Base-by-base conservation (phyloP, 1,140 invertebrate species). In the Danaus melanippus region DNA sequence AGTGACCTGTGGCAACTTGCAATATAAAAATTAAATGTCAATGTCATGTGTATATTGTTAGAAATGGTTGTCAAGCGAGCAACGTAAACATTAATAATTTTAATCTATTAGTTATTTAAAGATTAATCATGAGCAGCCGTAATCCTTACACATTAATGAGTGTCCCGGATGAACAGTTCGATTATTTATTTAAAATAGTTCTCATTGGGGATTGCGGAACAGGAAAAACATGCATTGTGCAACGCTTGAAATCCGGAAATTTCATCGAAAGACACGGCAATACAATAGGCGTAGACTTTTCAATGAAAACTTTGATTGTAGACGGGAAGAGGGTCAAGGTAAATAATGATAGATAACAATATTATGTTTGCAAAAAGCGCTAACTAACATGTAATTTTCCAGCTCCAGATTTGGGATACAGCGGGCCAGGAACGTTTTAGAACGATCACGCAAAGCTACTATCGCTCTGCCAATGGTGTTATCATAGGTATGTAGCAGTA, bases 261-360 rank as follows among this genome's bases (percentile, higher is more conserved):
- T 98, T 96, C 78, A 92, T 97, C 56, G 96, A 98, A 87, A 91
- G 93, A 67, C 96, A 98, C 84, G 95, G 95, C 12, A 97, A 95
- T 75, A 98, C 97, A 17, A 98, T 98, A 71, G 96, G 96, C 49
- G 96, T 98, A 21, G 97, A 98, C 88, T 98, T 98, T 87, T 97
- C 95, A 56, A 98, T 98, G 96, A 98, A 98, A 91, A 97, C 96
- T 15, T 90, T 98, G 8, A 89, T 94, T 53, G 92, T 98, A 47
- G 96, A 98, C 87, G 94, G 93, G 10, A 98, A 98, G 87, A 92
- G 93, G 89, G 92, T 98, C 54, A 98, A 98, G 92, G 96, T 97
- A 88, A 80, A 66, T 62, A 57, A 12, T 46, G 9, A 12, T 15
- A 12, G 17, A 15, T 46, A 12, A 12, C 17, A 46, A 10, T 46